Conservation (phyloP, 1,140 invertebrate species). For the Apolygus lucorum region DNA sequence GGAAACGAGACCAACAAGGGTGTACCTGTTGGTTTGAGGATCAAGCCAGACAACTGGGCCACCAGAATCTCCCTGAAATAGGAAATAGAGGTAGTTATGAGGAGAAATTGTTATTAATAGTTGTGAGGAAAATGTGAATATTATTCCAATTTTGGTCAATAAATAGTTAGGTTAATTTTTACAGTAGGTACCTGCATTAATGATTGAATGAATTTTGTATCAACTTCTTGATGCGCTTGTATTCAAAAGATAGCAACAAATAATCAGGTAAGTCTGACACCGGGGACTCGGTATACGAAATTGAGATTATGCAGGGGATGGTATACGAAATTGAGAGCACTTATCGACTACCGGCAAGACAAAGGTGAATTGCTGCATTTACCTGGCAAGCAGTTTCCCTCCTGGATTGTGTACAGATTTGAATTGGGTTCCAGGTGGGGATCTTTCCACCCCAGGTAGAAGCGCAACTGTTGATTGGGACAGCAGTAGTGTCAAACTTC, state of each 20-base stretch:
- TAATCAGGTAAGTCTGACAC: background rate
- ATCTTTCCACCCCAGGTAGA: background rate
- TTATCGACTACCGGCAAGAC: background rate
- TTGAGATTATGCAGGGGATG: background rate
- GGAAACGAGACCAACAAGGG: slow-evolving; percentile 47
- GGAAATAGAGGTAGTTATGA: background rate
- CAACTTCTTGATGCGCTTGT: background rate
- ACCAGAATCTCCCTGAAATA: slow-evolving; percentile 55
- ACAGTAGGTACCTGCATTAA: no score
- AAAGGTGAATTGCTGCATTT: background rate
- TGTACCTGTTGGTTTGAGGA: slow-evolving; percentile 39
- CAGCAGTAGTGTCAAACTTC: background rate
- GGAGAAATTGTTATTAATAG: background rate
- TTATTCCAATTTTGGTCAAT: background rate
- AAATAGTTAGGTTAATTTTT: no score
- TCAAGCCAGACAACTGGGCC: slow-evolving; percentile 53
- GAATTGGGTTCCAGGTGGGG: background rate
- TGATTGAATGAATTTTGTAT: no score
- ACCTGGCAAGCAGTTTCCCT: background rate
- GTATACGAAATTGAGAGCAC: no score
- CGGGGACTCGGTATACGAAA: no score
- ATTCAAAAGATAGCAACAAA: no score
- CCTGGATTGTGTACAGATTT: background rate
- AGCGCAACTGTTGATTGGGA: background rate
- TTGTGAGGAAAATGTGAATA: background rate